Conservation (phyloP, 2,113 vertebrate species). For the Thermophis baileyi region DNA sequence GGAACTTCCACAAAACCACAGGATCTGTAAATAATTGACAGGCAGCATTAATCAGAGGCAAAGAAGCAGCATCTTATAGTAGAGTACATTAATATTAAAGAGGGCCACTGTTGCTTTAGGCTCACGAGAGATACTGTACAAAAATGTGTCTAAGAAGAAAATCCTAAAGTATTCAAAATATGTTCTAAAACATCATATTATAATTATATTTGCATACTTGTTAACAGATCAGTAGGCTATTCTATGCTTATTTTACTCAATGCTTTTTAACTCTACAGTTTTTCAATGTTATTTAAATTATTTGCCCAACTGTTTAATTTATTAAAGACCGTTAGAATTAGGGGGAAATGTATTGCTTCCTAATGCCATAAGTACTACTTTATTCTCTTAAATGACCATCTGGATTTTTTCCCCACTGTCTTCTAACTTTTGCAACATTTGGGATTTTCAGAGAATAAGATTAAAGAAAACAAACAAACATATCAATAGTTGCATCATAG, state of each 20-base stretch:
- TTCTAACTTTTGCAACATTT: background rate
- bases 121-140: constrained; percentile 66
- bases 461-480: background rate
- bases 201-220: constrained; percentile 30
- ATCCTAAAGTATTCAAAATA: constrained; percentile 55
- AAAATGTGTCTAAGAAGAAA: constrained; percentile 53
- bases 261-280: constrained; percentile 7
- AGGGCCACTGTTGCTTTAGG: constrained; percentile 68
- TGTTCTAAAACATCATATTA: constrained; percentile 42
- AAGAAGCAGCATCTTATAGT: constrained; percentile 78
- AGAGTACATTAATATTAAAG: constrained; percentile 63
- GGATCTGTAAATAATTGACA: constrained; percentile 99
- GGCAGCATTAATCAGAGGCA: constrained; percentile 90
- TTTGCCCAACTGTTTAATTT: background rate
- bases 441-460: background rate
- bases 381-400: background rate
- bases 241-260: rapidly evolving
- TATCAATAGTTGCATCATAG: background rate
- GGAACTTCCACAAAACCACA: constrained; percentile 98
- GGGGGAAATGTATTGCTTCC: background rate
- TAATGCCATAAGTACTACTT: background rate
- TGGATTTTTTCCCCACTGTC: background rate
- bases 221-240: constrained; percentile 21
- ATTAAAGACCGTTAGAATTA: background rate
- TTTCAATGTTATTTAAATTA: background rate